Percentiles rank a stretch among this genome's conserved stretches.
Conservation (phyloP, 2,113 vertebrate species). For the Apodemus speciosus region DNA sequence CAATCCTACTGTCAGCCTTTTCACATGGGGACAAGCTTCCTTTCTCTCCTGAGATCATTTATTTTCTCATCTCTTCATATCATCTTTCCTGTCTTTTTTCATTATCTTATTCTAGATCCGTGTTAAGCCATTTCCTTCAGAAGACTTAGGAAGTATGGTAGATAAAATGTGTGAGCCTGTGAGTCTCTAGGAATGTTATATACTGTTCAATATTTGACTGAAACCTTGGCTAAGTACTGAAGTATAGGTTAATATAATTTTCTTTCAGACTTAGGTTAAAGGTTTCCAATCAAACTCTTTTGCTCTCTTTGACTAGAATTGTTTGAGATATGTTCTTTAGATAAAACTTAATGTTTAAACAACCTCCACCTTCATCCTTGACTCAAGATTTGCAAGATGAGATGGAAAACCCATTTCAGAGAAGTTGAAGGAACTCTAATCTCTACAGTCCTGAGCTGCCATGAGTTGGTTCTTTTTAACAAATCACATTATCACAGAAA, state of each 20-base stretch:
- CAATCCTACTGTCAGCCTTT: no score
- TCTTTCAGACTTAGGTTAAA: neutral
- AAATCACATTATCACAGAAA: neutral
- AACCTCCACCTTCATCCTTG: neutral
- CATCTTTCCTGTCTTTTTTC: neutral
- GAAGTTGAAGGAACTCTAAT: neutral
- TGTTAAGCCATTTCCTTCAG: neutral
- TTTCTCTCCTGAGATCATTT: neutral
- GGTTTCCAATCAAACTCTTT: neutral
- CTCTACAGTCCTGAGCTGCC: neutral
- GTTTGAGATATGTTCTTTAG: neutral
- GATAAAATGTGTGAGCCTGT: constrained; percentile 9
- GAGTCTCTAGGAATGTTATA: neutral
- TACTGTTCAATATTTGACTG: neutral
- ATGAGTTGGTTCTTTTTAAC: neutral
- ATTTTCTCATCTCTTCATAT: neutral
- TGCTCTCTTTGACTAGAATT: neutral
- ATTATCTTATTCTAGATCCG: neutral
- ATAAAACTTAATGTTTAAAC: neutral
- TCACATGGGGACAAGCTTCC: neutral
- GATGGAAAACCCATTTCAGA: constrained; percentile 4
- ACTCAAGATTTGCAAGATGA: constrained; percentile 12
- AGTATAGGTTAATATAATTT: constrained; percentile 40
- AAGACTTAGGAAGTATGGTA: neutral
- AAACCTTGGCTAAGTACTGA: neutral